Evolutionary conservation across 2,797 vertebrate genomes (phyloP).

Genomic region (Cossypha dichroa): DNA sequence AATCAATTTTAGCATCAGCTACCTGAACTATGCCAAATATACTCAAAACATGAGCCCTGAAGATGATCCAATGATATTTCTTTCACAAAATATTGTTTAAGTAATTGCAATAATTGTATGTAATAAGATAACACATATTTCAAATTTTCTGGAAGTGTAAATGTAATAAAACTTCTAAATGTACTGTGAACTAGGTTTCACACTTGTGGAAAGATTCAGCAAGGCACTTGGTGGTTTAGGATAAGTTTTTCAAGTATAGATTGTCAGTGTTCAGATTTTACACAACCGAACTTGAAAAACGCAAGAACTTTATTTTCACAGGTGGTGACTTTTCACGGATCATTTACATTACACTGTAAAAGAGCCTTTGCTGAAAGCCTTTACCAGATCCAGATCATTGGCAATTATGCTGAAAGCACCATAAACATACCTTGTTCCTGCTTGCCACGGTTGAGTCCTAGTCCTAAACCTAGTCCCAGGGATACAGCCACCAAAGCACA

Average conservation of each 20-base stretch:
- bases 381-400: neutral
- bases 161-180: neutral
- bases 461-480: conserved; percentile 77
- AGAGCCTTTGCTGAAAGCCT: neutral
- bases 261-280: neutral
- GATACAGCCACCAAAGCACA: conserved; percentile 73
- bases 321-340: neutral
- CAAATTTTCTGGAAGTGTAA: neutral
- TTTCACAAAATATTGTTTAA: neutral
- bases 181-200: neutral
- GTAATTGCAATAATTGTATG: neutral
- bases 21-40: neutral
- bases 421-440: conserved; percentile 68
- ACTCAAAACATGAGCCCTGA: accelerated
- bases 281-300: neutral
- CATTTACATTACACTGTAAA: neutral
- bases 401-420: neutral
- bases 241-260: neutral
- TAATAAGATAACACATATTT: neutral
- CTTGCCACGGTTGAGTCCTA: conserved; percentile 65
- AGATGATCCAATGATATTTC: neutral
- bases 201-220: neutral
- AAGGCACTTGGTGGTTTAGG: neutral
- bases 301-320: neutral
- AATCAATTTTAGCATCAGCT: neutral